Conservation (phyloP, 2,113 vertebrate species). For the Prionailurus bengalensis region DNA sequence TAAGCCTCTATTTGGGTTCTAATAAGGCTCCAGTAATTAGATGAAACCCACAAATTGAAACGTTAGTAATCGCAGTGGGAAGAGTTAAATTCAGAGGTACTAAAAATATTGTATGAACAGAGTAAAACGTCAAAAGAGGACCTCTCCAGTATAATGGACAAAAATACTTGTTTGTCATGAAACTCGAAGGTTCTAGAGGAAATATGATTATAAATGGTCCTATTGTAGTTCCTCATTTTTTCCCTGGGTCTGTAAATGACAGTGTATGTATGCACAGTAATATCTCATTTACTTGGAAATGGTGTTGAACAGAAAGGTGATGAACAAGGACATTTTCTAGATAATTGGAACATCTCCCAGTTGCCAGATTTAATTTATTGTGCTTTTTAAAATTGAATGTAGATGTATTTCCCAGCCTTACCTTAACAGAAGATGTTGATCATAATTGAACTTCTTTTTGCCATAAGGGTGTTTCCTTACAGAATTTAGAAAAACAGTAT, state of each 20-base stretch:
- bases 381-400: not conserved
- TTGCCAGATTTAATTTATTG: not conserved
- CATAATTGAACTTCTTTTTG: not conserved
- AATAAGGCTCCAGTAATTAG: constrained; percentile 44
- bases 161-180: not conserved
- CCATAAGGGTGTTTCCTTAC: not conserved
- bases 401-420: not conserved
- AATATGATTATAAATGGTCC: not conserved
- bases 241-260: not conserved
- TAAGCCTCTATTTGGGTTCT: not conserved
- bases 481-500: not conserved
- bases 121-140: not conserved
- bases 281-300: not conserved
- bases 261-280: not conserved
- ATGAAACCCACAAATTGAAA: constrained; percentile 46
- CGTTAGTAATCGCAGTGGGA: not conserved
- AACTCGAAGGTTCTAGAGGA: not conserved
- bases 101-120: not conserved
- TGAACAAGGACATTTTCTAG: not conserved
- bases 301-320: not conserved
- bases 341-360: not conserved
- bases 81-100: not conserved
- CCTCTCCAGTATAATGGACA: not conserved
- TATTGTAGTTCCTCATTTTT: not conserved
- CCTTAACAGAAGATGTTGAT: not conserved